These are phyloP conservation scores for Dexiosoma caninum DNA, from an alignment of 2,888 invertebrate genomes.

Conservation along the genomic window DNA sequence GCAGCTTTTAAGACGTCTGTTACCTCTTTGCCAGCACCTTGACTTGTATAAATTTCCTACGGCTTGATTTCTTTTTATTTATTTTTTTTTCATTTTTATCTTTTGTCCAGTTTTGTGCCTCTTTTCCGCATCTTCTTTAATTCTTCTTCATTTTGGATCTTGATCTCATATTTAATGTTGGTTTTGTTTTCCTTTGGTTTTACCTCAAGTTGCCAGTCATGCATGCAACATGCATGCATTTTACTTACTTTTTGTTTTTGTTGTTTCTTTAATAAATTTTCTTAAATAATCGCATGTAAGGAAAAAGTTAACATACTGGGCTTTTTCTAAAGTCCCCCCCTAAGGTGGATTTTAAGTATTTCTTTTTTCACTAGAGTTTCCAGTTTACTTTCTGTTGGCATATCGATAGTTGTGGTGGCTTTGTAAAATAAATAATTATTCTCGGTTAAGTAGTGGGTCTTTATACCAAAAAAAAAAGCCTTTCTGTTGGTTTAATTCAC, in stretches of 20 bases:
- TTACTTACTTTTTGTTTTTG: slow-evolving; percentile 5
- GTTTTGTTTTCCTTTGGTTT: slow-evolving; percentile 34
- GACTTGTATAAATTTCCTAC: slow-evolving; percentile 24
- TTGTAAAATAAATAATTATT: slow-evolving; percentile 45
- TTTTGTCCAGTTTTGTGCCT: slow-evolving; percentile 48
- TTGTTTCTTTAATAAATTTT: slow-evolving; percentile 2
- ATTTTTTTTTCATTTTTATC: slow-evolving; percentile 41
- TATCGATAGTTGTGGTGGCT: slow-evolving; percentile 7
- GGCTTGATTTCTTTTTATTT: slow-evolving; percentile 30
- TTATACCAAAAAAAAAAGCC: not conserved
- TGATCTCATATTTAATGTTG: slow-evolving; percentile 49
- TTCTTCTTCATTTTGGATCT: slow-evolving; percentile 26
- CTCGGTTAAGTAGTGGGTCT: slow-evolving; percentile 14
- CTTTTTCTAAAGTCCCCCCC: slow-evolving; percentile 23
- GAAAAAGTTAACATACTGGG: slow-evolving; percentile 29
- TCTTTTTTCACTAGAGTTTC: slow-evolving; percentile 24
- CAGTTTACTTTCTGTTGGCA: slow-evolving; percentile 37
- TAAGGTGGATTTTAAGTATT: slow-evolving; percentile 24
- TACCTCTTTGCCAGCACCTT: not conserved
- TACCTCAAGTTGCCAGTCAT: slow-evolving; percentile 53
- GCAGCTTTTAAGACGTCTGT: not conserved
- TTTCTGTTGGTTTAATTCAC: not conserved
- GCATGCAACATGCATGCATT: slow-evolving; percentile 7
- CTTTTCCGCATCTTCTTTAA: slow-evolving; percentile 11
- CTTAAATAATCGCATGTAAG: slow-evolving; percentile 34